Evolutionary conservation across 1,140 invertebrate genomes (phyloP).

Genomic region (Heterodera schachtii): DNA sequence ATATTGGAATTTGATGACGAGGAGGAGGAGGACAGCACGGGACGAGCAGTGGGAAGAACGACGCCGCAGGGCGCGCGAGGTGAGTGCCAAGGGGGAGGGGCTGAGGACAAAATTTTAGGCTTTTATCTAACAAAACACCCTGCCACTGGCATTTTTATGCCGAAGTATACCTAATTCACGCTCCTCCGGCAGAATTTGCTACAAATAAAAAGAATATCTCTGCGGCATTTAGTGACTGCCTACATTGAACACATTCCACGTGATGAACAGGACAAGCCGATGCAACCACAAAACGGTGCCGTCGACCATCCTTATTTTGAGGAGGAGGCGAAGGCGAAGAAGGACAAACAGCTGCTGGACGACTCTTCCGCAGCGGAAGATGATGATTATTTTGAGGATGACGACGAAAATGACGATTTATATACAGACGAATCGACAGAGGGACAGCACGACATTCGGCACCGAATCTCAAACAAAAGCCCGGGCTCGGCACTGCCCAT

Average conservation of each 20-base stretch:
- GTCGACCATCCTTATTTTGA: neutral
- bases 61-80: neutral
- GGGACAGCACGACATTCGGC: neutral
- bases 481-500: neutral
- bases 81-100: neutral
- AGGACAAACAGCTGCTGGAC: neutral
- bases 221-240: neutral
- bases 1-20: slow-evolving; percentile 21
- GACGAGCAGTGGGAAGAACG: neutral
- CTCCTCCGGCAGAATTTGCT: no score
- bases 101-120: no score
- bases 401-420: neutral
- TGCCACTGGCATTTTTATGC: no score
- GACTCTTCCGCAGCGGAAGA: neutral
- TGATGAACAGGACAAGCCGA: neutral
- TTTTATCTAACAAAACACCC: no score
- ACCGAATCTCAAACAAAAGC: neutral
- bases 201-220: no score
- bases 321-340: neutral
- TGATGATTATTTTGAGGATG: neutral
- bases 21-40: neutral
- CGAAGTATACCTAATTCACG: no score
- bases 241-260: slow-evolving; percentile 3
- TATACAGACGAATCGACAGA: neutral
- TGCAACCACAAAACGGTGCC: neutral